Conservation (phyloP, 1,140 invertebrate genomes). For the Teleopsis dalmanni region DNA sequence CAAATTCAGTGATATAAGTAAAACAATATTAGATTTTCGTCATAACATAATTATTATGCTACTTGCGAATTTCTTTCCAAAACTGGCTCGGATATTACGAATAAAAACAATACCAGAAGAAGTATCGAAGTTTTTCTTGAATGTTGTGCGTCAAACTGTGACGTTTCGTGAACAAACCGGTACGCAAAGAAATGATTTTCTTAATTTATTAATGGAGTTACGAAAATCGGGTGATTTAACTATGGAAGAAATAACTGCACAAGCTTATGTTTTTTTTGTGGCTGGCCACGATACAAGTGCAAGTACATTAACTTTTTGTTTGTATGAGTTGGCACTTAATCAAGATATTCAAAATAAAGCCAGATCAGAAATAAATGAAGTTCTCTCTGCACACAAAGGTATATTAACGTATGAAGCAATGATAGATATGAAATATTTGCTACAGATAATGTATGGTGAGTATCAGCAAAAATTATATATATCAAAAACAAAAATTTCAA, state of each 20-base stretch:
- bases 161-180: constrained; percentile 46
- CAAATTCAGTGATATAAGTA: constrained; percentile 45
- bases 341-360: constrained; percentile 46
- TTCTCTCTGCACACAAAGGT: constrained; percentile 45
- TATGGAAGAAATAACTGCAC: constrained; percentile 44
- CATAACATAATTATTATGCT: constrained; percentile 17
- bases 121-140: constrained; percentile 46
- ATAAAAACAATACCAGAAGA: constrained; percentile 40
- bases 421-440: constrained; percentile 51
- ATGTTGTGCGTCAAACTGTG: constrained; percentile 44
- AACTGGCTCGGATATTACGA: constrained; percentile 16
- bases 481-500: too few species aligned
- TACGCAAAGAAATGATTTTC: constrained; percentile 29
- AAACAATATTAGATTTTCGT: constrained; percentile 23
- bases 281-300: constrained; percentile 53
- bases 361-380: constrained; percentile 45
- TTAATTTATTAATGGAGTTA: constrained; percentile 12
- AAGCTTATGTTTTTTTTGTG: constrained; percentile 55
- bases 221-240: constrained; percentile 26
- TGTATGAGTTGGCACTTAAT: constrained; percentile 47
- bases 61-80: constrained; percentile 23
- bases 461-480: not conserved
- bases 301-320: constrained; percentile 42
- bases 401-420: constrained; percentile 51
- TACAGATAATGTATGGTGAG: constrained; percentile 47